These are phyloP conservation scores for Epinephelus malabaricus DNA, from an alignment of 2,797 vertebrate species.

Conservation along the genomic window DNA sequence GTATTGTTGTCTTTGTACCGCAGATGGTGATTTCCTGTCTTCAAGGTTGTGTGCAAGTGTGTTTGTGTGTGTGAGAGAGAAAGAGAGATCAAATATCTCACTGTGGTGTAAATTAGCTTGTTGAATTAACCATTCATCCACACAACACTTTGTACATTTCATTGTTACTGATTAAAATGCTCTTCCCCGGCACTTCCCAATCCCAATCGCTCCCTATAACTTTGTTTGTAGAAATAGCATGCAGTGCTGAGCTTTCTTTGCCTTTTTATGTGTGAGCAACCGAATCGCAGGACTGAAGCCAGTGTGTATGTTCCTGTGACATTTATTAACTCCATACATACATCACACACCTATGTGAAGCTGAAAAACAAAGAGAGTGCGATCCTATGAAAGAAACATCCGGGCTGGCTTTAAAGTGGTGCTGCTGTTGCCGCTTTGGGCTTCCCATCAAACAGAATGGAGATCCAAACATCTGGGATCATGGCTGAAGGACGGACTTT, in stretches of 20 bases:
- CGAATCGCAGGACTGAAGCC: slow-evolving; percentile 9
- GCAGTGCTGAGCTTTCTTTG: slow-evolving; percentile 38
- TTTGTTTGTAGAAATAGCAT: slow-evolving; percentile 41
- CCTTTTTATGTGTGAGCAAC: slow-evolving; percentile 17
- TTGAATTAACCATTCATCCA: slow-evolving; percentile 27
- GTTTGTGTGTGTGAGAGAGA: slow-evolving; percentile 5
- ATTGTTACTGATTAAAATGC: slow-evolving; percentile 33
- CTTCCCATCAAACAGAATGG: slow-evolving; percentile 67
- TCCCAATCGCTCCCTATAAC: background rate
- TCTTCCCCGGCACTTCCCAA: background rate
- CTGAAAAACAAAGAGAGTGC: slow-evolving; percentile 15
- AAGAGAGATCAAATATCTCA: slow-evolving; percentile 34
- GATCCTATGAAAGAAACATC: slow-evolving; percentile 16
- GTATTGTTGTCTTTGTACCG: slow-evolving; percentile 29
- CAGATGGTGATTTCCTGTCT: slow-evolving; percentile 33
- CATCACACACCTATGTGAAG: slow-evolving; percentile 30
- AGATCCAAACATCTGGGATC: slow-evolving; percentile 54
- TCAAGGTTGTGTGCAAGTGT: slow-evolving; percentile 22
- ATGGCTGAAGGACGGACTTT: slow-evolving; percentile 48
- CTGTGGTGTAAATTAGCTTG: slow-evolving; percentile 49
- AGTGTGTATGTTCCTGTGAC: slow-evolving; percentile 15
- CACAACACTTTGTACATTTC: slow-evolving; percentile 18
- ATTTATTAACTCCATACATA: slow-evolving; percentile 3
- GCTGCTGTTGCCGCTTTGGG: slow-evolving; percentile 22
- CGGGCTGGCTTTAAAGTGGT: slow-evolving; percentile 36